These are phyloP conservation scores for Heliocidaris tuberculata DNA, from an alignment of 35 echinoderm and acorn worm species.

Conservation along the genomic window DNA sequence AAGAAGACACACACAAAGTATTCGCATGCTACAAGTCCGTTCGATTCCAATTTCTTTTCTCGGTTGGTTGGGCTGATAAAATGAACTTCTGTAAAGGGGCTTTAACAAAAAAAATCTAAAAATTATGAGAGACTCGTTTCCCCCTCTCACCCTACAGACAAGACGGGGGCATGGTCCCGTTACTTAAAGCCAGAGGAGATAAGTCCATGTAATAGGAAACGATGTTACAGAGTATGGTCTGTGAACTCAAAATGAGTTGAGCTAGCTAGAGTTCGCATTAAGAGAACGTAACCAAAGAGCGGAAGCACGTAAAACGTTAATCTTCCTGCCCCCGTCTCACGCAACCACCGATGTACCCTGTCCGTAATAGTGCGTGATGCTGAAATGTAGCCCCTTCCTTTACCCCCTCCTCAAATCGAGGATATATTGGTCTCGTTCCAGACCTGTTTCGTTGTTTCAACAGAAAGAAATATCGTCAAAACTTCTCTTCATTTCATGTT, in stretches of 20 bases:
- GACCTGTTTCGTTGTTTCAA: background rate
- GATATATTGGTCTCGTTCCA: background rate
- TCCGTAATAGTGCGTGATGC: background rate
- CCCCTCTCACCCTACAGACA: background rate
- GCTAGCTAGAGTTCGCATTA: background rate
- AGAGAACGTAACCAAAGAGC: background rate
- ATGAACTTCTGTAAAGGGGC: background rate
- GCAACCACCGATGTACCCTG: background rate
- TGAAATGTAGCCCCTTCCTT: background rate
- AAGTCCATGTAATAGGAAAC: background rate
- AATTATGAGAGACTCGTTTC: background rate
- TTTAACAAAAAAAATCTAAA: background rate
- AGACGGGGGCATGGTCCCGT: background rate
- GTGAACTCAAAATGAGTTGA: background rate
- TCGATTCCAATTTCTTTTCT: background rate
- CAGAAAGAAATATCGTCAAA: background rate
- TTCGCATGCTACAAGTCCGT: background rate
- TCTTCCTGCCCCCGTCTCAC: conserved; percentile 6
- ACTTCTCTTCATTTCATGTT: no score
- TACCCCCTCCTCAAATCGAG: background rate
- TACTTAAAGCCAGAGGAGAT: background rate
- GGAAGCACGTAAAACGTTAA: conserved; percentile 16
- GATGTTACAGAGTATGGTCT: background rate
- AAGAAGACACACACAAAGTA: background rate
- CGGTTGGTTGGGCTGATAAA: background rate